A percentile compares a stretch with the other conserved stretches of the same genome.
These are phyloP conservation scores for Andinoacara biseriatus DNA, from an alignment of 2,113 vertebrate genomes.

Conservation along the genomic window DNA sequence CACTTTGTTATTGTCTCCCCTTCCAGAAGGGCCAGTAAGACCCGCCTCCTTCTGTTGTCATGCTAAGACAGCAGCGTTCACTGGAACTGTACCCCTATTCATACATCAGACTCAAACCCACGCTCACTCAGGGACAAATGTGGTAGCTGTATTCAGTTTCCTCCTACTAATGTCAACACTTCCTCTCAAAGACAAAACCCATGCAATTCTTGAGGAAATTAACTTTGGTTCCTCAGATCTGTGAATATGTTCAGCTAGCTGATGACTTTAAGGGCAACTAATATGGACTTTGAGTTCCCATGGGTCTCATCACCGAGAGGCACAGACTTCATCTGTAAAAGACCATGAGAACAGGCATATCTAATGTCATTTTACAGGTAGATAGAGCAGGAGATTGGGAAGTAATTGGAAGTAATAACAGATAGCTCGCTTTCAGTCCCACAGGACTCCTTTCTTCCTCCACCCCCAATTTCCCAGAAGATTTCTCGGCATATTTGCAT, in stretches of 20 bases:
- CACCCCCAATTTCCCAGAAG: constrained; percentile 61
- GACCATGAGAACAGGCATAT: constrained; percentile 80
- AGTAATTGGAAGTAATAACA: constrained; percentile 85
- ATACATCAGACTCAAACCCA: constrained; percentile 58
- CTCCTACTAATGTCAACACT: constrained; percentile 55
- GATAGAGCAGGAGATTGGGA: constrained; percentile 80
- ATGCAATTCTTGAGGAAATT: constrained; percentile 54
- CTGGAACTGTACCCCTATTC: constrained; percentile 79
- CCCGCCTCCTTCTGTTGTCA: constrained; percentile 77
- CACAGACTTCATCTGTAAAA: constrained; percentile 66
- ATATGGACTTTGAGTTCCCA: constrained; percentile 65
- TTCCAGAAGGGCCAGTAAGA: constrained; percentile 39
- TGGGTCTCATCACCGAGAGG: constrained; percentile 67
- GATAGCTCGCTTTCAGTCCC: constrained; percentile 74
- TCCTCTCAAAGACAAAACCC: constrained; percentile 71
- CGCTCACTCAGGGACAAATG: constrained; percentile 54
- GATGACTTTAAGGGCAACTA: constrained; percentile 53
- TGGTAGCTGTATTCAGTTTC: constrained; percentile 32
- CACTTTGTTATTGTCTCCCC: constrained; percentile 45
- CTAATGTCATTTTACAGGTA: constrained; percentile 86
- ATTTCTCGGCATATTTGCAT: constrained; percentile 66
- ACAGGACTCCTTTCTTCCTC: constrained; percentile 58
- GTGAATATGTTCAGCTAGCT: constrained; percentile 59
- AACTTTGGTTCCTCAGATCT: constrained; percentile 34
- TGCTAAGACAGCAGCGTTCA: constrained; percentile 77